These are phyloP conservation scores for Odontocolon sp. DNA, from an alignment of 2,888 invertebrate genomes.

Conservation along the genomic window DNA sequence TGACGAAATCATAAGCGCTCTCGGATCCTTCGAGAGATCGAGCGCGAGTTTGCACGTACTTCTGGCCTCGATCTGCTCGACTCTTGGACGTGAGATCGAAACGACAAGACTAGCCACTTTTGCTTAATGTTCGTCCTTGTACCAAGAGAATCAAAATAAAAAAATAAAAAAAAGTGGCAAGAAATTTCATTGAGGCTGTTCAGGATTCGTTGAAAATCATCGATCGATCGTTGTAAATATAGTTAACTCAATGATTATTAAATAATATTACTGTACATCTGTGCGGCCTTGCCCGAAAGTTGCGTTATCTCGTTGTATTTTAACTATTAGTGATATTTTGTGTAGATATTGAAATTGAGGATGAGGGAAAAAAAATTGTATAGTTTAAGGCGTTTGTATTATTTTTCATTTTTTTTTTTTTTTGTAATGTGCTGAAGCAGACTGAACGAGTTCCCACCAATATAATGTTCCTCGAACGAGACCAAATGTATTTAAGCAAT, in stretches of 20 bases:
- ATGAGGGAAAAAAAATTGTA: conserved; percentile 1
- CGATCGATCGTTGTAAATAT: conserved; percentile 11
- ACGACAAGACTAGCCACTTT: background rate
- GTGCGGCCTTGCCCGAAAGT: background rate
- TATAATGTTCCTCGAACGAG: conserved; percentile 75
- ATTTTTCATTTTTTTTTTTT: conserved; percentile 5
- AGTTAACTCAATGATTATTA: background rate
- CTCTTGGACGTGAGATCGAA: background rate
- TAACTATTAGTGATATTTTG: background rate
- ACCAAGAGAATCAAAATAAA: no score
- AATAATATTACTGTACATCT: background rate
- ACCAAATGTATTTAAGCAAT: conserved; percentile 77
- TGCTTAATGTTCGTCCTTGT: no score
- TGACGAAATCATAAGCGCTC: conserved; percentile 67
- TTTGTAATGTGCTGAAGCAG: conserved; percentile 10
- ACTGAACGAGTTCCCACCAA: conserved; percentile 55
- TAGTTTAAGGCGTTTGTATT: background rate
- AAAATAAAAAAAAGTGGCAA: background rate
- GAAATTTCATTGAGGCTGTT: no score
- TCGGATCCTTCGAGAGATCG: no score
- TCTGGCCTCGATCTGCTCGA: background rate
- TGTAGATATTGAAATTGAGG: conserved; percentile 21
- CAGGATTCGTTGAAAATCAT: background rate
- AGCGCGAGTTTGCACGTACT: conserved; percentile 25
- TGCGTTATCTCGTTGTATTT: conserved; percentile 32